Conservation (phyloP, 1,140 invertebrate genomes). For the Phenacoccus solenopsis region DNA sequence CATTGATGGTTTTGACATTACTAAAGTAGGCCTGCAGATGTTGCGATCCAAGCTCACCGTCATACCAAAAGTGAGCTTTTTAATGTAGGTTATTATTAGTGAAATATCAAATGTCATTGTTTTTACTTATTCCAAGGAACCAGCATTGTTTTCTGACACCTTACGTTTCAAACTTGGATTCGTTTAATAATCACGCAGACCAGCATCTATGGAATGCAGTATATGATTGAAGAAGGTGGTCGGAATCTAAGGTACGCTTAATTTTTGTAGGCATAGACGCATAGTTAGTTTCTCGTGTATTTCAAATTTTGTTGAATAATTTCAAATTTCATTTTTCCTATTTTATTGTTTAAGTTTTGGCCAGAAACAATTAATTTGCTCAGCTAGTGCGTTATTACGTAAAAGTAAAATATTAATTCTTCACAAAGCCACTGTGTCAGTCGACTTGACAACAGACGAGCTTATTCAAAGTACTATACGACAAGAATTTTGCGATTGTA, state of each 20-base stretch:
- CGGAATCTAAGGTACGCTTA: constrained; percentile 38
- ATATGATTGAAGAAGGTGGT: constrained; percentile 17
- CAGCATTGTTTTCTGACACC: constrained; percentile 50
- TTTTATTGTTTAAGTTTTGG: constrained; percentile 41
- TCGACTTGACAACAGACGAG: constrained; percentile 42
- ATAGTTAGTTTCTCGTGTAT: too few relatives aligned
- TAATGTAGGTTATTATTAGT: too few relatives aligned
- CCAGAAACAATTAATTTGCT: constrained; percentile 41
- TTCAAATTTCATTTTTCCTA: too few relatives aligned
- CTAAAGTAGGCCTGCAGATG: constrained; percentile 40
- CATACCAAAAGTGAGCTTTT: constrained; percentile 51
- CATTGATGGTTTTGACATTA: constrained; percentile 51
- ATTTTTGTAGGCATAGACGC: too few relatives aligned
- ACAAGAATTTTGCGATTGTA: constrained; percentile 55
- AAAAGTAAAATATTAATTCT: constrained; percentile 42
- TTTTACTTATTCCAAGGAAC: constrained; percentile 41
- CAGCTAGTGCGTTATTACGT: constrained; percentile 39
- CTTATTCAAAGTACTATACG: constrained; percentile 54
- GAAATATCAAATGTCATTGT: too few relatives aligned
- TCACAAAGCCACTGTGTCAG: constrained; percentile 46
- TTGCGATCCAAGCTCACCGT: constrained; percentile 56
- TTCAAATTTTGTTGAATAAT: too few relatives aligned
- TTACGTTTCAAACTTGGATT: constrained; percentile 52
- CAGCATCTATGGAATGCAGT: constrained; percentile 39
- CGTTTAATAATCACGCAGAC: constrained; percentile 47